A percentile compares a stretch with the other conserved stretches of the same genome.
Evolutionary conservation across 2,888 invertebrate genomes (phyloP).

Genomic region (Serrognathus titanus): DNA sequence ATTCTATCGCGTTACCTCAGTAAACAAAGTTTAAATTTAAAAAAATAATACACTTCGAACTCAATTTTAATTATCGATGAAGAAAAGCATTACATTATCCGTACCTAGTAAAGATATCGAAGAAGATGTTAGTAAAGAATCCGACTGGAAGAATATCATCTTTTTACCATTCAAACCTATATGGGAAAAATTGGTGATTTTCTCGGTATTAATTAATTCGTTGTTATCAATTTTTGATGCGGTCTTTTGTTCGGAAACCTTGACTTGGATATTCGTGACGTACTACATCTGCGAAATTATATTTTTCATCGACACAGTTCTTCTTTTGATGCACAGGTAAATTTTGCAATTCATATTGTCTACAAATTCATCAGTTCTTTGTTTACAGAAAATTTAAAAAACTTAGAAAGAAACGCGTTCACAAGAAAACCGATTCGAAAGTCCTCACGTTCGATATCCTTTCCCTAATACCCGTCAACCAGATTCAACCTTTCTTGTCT

Average conservation of each 20-base stretch:
- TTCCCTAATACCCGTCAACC: constrained; percentile 9
- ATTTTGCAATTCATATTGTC: neutral
- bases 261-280: neutral
- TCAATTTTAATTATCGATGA: neutral
- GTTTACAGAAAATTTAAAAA: constrained; percentile 8
- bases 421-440: constrained; percentile 4
- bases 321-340: constrained; percentile 16
- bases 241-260: neutral
- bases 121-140: neutral
- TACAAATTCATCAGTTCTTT: neutral
- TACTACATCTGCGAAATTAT: constrained; percentile 13
- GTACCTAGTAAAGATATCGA: constrained; percentile 6
- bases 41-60: no score
- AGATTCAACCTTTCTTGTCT: constrained; percentile 5
- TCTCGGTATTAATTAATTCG: constrained; percentile 6
- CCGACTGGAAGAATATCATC: constrained; percentile 13
- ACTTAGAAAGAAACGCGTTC: constrained; percentile 4
- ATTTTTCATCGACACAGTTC: constrained; percentile 10
- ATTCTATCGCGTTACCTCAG: no score
- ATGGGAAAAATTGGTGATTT: constrained; percentile 8
- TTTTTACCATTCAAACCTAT: constrained; percentile 16
- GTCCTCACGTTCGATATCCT: constrained; percentile 6
- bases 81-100: constrained; percentile 6
- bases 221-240: constrained; percentile 2
- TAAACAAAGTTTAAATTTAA: no score